Base-by-base conservation (phyloP, 2,113 vertebrate genomes). In the Sinocyclocheilus anshuiensis region DNA sequence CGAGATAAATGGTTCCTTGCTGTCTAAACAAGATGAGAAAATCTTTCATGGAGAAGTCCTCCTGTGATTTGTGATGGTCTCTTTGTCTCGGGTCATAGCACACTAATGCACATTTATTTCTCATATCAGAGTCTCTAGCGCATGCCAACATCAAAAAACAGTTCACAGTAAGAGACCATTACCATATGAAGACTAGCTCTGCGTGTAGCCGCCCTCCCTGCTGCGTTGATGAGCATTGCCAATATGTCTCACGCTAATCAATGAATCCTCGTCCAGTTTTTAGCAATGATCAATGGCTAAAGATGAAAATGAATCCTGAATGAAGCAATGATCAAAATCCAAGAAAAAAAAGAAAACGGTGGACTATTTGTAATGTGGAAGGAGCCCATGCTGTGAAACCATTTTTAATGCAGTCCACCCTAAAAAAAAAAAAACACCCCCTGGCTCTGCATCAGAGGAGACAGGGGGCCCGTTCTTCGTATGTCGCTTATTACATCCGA, bases 11-110 rank as follows among this genome's bases (percentile, higher is more conserved):
- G 77, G 33, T 42, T 89, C 85, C 65, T 81, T 76, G 87, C 87
- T 84, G 88, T 88, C 83, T 22, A 16, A 50, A 89, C 53, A 61
- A 80, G 77, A 80, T 53, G 85, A 87, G 90, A 84, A 86, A 87
- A 13, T 71, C 78, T 79, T 65, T 81, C 85, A 89, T 85, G 76
- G 36, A 81, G 57, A 48, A 18, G 76, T 85, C 74, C 88, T 87
- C 65, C 81, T 83, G 77, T 84, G 85, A 86, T 89, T 61, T 71
- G 77, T 61, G 20, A 36, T n/a, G 55, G 33, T 80, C 36, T 80
- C 77, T 80, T 61, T 80, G 57, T 81, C 79, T 26, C 12, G 15
- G 39, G 59, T 81, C 79, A 65, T 29, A 9, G 59, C 57, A 42
- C 39, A 48, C 79, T 63, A 65, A 63, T 81, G 39, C 79, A 45